Conservation (phyloP, 2,888 invertebrate genomes). For the Chydorus sphaericus region DNA sequence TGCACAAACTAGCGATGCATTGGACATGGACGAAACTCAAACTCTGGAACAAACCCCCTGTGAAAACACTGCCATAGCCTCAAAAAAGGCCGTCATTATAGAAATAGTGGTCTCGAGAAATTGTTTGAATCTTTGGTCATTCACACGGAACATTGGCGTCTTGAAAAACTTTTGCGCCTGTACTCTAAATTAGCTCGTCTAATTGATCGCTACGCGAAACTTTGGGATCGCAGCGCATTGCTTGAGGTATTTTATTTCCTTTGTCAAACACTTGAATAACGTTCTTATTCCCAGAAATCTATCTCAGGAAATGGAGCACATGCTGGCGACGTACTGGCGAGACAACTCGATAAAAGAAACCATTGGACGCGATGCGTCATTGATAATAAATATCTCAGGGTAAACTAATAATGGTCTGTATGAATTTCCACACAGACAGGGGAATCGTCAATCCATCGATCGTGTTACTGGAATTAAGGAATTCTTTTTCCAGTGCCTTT, state of each 20-base stretch:
- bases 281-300: no score
- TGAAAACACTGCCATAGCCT: no score
- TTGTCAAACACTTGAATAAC: no score
- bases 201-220: constrained; percentile 38
- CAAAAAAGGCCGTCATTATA: constrained; percentile 38
- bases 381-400: no score
- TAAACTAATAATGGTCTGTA: no score
- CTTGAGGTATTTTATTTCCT: background rate
- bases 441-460: no score
- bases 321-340: no score
- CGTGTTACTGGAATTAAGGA: no score
- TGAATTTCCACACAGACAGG: no score
- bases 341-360: no score
- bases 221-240: constrained; percentile 37
- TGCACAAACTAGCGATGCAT: background rate
- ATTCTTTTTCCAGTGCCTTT: no score
- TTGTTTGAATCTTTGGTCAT: constrained; percentile 46
- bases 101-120: constrained; percentile 46
- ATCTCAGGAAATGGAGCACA: constrained; percentile 17
- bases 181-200: constrained; percentile 47
- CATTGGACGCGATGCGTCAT: no score
- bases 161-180: constrained; percentile 50
- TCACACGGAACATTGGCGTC: constrained; percentile 42
- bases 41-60: background rate
- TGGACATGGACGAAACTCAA: background rate